Conservation (phyloP, 2,888 invertebrate species). For the Anodontia alba region DNA sequence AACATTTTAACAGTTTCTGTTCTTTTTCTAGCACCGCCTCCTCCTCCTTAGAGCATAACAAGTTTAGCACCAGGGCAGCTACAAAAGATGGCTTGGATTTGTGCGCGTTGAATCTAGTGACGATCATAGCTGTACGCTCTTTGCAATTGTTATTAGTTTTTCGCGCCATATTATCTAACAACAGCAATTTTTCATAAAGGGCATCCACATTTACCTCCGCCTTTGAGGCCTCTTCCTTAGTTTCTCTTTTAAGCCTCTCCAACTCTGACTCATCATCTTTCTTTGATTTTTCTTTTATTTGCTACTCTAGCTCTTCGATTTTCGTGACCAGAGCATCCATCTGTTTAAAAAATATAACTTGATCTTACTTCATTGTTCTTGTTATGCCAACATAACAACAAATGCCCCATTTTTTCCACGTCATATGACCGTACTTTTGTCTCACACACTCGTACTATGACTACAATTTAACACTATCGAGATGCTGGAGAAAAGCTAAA, state of each 20-base stretch:
- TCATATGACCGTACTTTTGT: too few species aligned
- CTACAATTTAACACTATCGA: too few species aligned
- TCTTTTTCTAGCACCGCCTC: background rate
- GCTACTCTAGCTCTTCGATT: background rate
- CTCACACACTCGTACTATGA: too few species aligned
- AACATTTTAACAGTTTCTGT: background rate
- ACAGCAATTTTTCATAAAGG: background rate
- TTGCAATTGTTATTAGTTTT: background rate
- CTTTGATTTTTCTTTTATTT: background rate
- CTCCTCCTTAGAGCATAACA: background rate
- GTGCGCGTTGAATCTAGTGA: background rate
- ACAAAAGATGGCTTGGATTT: background rate
- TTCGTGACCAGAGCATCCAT: background rate
- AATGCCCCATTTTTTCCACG: too few species aligned
- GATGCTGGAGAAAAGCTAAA: too few species aligned
- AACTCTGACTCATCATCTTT: background rate
- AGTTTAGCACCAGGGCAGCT: background rate
- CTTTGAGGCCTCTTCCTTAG: background rate
- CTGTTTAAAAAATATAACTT: background rate
- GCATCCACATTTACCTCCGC: background rate
- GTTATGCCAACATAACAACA: too few species aligned
- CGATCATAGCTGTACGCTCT: background rate
- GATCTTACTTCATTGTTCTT: too few species aligned
- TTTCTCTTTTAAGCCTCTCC: background rate
- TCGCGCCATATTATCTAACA: background rate